Conservation (phyloP, 2,888 invertebrate species). For the Bombyx huttoni region DNA sequence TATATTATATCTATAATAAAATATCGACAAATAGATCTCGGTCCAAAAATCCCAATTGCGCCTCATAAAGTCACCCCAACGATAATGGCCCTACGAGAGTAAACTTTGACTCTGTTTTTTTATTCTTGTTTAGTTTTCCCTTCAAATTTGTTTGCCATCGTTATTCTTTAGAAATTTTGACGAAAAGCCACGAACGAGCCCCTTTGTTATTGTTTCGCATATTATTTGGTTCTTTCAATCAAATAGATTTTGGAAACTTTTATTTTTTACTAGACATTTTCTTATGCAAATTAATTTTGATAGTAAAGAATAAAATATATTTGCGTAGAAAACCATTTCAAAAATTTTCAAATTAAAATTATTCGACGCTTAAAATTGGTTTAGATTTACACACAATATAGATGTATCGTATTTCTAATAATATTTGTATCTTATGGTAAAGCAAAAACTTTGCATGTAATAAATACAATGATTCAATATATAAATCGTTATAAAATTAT, state of each 20-base stretch:
- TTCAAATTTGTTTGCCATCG: conserved; percentile 43
- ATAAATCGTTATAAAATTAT: background rate
- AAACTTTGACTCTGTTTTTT: conserved; percentile 45
- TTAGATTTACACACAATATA: too few species aligned
- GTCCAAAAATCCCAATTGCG: conserved; percentile 10
- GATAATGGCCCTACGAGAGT: conserved; percentile 60
- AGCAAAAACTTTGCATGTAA: too few species aligned
- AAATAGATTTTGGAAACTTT: background rate
- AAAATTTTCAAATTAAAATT: too few species aligned
- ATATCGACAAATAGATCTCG: too few species aligned
- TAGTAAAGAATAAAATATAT: background rate
- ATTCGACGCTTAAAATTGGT: too few species aligned
- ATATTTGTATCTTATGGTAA: too few species aligned
- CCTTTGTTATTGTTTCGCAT: conserved; percentile 29
- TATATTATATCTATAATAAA: too few species aligned
- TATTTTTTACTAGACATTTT: background rate
- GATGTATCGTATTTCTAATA: too few species aligned
- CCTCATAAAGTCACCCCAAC: conserved; percentile 55
- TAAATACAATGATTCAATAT: too few species aligned
- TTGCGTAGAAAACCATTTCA: too few species aligned
- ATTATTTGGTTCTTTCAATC: conserved; percentile 10
- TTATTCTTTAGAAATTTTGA: conserved; percentile 39
- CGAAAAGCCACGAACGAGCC: conserved; percentile 23
- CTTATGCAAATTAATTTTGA: background rate
- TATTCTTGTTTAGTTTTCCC: conserved; percentile 49